Conservation (phyloP, 2,888 invertebrate genomes). For the Agrilus cyanescens region DNA sequence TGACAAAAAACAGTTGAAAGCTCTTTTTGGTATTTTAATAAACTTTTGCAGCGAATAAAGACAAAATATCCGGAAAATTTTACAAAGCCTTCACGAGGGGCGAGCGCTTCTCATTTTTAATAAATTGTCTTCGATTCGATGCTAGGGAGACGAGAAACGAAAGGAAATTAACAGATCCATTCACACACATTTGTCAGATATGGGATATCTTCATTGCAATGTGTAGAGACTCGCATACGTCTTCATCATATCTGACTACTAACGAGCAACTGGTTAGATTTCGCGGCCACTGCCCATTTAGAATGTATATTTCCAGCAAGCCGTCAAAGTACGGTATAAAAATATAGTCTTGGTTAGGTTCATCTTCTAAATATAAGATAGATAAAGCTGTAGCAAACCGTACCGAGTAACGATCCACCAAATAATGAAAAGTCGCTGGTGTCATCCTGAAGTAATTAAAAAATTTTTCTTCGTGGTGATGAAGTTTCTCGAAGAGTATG, state of each 20-base stretch:
- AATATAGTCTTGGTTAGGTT: slow-evolving; percentile 23
- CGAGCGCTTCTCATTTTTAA: slow-evolving; percentile 16
- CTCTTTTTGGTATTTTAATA: slow-evolving; percentile 9
- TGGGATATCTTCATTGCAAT: slow-evolving; percentile 16
- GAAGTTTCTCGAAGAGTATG: no score
- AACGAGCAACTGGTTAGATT: slow-evolving; percentile 22
- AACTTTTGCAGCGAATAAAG: no score
- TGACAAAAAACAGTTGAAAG: slow-evolving; percentile 5
- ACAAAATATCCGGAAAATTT: slow-evolving; percentile 6
- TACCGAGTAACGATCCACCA: no score
- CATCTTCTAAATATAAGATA: slow-evolving; percentile 21
- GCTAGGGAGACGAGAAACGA: slow-evolving; percentile 15
- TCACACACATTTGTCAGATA: slow-evolving; percentile 14
- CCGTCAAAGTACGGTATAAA: slow-evolving; percentile 25
- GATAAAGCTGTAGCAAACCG: no score
- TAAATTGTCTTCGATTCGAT: slow-evolving; percentile 18
- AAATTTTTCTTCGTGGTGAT: no score
- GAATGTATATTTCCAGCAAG: slow-evolving; percentile 25
- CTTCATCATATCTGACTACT: slow-evolving; percentile 16
- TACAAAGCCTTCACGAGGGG: slow-evolving; percentile 15
- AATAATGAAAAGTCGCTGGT: no score
- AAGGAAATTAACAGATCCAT: slow-evolving; percentile 15
- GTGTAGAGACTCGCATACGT: slow-evolving; percentile 15
- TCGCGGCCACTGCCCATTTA: slow-evolving; percentile 18
- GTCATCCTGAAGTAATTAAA: no score